Conservation (phyloP, 2,888 invertebrate species). For the Shargacucullia verbasci region DNA sequence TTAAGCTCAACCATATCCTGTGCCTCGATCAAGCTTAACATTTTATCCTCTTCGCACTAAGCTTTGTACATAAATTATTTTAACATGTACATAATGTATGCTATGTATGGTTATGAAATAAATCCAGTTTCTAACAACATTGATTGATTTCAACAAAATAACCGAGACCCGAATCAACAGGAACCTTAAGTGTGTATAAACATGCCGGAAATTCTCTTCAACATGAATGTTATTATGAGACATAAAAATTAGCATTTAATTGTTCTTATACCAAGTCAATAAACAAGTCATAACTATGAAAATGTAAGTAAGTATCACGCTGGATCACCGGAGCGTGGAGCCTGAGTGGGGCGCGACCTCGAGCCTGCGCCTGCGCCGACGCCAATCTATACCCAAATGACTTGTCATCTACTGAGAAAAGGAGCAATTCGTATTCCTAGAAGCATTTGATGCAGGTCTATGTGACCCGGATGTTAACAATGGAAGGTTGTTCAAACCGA, state of each 20-base stretch:
- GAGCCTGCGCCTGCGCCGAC: slow-evolving; percentile 36
- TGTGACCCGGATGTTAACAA: slow-evolving; percentile 34
- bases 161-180: slow-evolving; percentile 34
- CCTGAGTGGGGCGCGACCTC: slow-evolving; percentile 47
- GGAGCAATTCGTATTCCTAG: slow-evolving; percentile 37
- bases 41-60: neutral
- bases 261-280: slow-evolving; percentile 29
- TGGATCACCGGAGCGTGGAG: slow-evolving; percentile 54
- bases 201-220: slow-evolving; percentile 9
- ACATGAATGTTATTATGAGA: slow-evolving; percentile 22
- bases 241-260: slow-evolving; percentile 38
- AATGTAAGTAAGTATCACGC: slow-evolving; percentile 49
- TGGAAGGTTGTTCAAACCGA: neutral
- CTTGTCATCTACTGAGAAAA: slow-evolving; percentile 39
- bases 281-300: slow-evolving; percentile 45
- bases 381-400: slow-evolving; percentile 39
- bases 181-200: slow-evolving; percentile 13
- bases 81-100: too few relatives aligned
- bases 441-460: slow-evolving; percentile 17
- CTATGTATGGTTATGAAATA: too few relatives aligned
- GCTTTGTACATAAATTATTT: too few relatives aligned
- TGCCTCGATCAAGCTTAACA: neutral
- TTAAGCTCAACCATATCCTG: neutral
- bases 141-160: slow-evolving; percentile 1
- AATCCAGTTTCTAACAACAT: too few relatives aligned